These are phyloP conservation scores for Papilio glaucus DNA, from an alignment of 1,140 invertebrate species.

Conservation along the genomic window DNA sequence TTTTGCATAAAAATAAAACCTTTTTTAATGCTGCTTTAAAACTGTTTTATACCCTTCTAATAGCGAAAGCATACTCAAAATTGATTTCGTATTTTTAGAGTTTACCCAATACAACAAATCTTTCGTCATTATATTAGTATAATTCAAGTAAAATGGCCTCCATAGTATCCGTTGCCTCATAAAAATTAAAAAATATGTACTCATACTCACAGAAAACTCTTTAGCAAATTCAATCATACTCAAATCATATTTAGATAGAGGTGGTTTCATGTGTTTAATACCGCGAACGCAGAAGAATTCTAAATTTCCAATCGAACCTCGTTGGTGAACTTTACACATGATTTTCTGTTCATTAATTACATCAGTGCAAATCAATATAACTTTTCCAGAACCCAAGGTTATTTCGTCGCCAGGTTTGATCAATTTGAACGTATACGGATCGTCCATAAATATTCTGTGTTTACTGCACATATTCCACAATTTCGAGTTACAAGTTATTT, in stretches of 20 bases:
- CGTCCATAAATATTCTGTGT: constrained; percentile 50
- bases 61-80: no score
- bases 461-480: constrained; percentile 43
- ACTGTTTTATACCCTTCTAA: no score
- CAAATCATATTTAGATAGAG: constrained; percentile 43
- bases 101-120: no score
- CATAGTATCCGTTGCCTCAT: no score
- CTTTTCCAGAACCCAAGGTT: constrained; percentile 41
- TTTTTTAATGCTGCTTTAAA: no score
- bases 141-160: no score
- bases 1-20: no score
- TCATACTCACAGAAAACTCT: constrained; percentile 44
- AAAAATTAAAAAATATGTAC: no score
- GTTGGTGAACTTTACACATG: constrained; percentile 44
- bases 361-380: constrained; percentile 47
- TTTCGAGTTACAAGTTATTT: constrained; percentile 45
- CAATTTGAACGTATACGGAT: constrained; percentile 42
- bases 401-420: constrained; percentile 47
- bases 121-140: no score
- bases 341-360: constrained; percentile 41
- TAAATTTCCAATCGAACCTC: constrained; percentile 37
- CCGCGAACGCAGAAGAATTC: constrained; percentile 49
- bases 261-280: constrained; percentile 40
- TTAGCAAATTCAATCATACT: constrained; percentile 49
- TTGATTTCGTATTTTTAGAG: no score